These are phyloP conservation scores for Cettia cetti DNA, from an alignment of 2,113 vertebrate species.

Conservation along the genomic window DNA sequence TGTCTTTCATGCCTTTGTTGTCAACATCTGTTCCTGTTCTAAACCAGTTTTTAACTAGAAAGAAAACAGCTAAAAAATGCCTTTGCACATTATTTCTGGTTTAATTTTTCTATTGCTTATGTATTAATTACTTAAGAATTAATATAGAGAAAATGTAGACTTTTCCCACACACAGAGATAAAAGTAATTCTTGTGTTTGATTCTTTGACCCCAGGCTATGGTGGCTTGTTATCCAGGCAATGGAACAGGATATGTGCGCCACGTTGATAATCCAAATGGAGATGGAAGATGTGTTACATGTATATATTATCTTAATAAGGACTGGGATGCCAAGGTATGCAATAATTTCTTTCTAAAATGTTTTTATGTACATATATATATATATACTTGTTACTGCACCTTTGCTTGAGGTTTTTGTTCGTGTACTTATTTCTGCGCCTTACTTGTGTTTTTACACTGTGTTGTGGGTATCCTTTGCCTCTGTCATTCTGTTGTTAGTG, in stretches of 20 bases:
- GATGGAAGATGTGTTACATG: constrained; percentile 96
- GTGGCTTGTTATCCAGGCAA: constrained; percentile 96
- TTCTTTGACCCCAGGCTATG: constrained; percentile 84
- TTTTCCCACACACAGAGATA: background rate
- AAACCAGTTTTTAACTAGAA: background rate
- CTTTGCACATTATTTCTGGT: background rate
- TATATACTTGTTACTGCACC: background rate
- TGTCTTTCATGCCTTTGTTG: background rate
- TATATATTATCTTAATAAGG: constrained; percentile 99
- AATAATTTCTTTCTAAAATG: background rate
- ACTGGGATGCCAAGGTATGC: constrained; percentile 94
- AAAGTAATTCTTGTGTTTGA: background rate
- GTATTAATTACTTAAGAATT: background rate
- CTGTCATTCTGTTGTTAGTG: background rate
- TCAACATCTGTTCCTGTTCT: background rate
- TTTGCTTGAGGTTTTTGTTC: background rate
- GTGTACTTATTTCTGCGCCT: background rate
- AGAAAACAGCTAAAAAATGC: background rate
- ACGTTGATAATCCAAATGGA: constrained; percentile 94
- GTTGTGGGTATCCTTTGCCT: background rate
- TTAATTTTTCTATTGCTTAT: background rate
- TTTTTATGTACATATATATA: background rate
- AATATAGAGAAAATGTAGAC: background rate
- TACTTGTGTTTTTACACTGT: background rate
- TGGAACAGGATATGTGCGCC: constrained; percentile 92